Conservation (phyloP, 2,797 vertebrate genomes). For the Carapus acus region DNA sequence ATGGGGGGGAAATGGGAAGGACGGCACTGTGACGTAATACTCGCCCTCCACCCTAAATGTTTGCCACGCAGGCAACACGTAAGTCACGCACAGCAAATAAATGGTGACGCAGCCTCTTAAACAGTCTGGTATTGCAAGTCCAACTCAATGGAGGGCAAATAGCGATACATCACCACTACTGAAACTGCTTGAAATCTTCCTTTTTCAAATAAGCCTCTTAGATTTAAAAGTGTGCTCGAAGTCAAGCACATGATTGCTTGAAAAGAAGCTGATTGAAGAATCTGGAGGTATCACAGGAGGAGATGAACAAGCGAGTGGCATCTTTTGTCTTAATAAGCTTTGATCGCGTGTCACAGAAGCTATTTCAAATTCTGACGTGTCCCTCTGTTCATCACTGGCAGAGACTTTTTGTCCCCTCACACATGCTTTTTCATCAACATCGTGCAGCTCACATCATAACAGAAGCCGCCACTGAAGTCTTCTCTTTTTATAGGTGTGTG, state of each 20-base stretch:
- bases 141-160: conserved; percentile 21
- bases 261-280: conserved; percentile 14
- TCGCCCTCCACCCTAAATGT: conserved; percentile 41
- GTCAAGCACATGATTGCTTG: background rate
- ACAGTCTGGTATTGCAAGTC: conserved; percentile 25
- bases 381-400: background rate
- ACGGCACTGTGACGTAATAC: conserved; percentile 36
- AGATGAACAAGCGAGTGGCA: background rate
- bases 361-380: conserved; percentile 11
- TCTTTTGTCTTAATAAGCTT: conserved; percentile 21
- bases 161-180: conserved; percentile 6
- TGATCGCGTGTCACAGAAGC: conserved; percentile 14
- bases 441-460: background rate
- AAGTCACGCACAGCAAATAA: conserved; percentile 26
- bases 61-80: conserved; percentile 21
- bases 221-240: too few species aligned
- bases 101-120: conserved; percentile 16
- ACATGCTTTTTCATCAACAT: conserved; percentile 7
- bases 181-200: too few species aligned
- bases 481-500: conserved; percentile 7
- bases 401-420: background rate
- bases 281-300: conserved; percentile 7
- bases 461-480: too few species aligned
- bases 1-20: conserved; percentile 31
- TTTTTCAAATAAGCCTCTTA: too few species aligned